A percentile compares a stretch with the other conserved stretches of the same genome.
Evolutionary conservation across 1,140 invertebrate species (phyloP).

Genomic region (Melanaphis sacchari): DNA sequence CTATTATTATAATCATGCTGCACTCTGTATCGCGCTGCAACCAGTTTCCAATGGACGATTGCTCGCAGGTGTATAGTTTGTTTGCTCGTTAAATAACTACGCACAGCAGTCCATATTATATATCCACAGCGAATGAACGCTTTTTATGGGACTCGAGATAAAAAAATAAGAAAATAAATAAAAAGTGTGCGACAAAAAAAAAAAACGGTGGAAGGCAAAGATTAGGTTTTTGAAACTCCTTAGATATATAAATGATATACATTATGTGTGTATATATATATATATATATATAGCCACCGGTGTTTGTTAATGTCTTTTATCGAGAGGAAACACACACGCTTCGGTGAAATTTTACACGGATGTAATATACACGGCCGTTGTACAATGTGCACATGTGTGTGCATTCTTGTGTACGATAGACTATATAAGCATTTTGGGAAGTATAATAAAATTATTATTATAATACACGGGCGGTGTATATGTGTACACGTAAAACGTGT

Average conservation of each 20-base stretch:
- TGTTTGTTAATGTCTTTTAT: slow-evolving; percentile 54
- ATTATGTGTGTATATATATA: neutral
- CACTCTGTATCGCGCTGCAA: neutral
- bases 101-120: neutral
- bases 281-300: neutral
- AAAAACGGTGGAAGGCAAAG: slow-evolving; percentile 39
- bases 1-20: neutral
- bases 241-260: neutral
- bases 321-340: slow-evolving; percentile 46
- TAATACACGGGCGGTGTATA: neutral
- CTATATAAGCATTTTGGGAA: neutral
- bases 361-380: neutral
- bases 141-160: slow-evolving; percentile 31
- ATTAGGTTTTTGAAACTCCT: slow-evolving; percentile 34
- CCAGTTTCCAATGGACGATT: slow-evolving; percentile 25
- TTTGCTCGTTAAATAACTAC: slow-evolving; percentile 24
- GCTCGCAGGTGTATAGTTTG: slow-evolving; percentile 33
- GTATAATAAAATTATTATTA: neutral
- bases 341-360: neutral
- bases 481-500: neutral
- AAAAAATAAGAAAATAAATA: slow-evolving; percentile 8
- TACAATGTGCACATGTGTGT: neutral
- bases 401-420: too few species aligned
- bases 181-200: slow-evolving; percentile 28
- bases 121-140: neutral